Conservation (phyloP, 2,797 vertebrate species). For the Taenioides sp. region DNA sequence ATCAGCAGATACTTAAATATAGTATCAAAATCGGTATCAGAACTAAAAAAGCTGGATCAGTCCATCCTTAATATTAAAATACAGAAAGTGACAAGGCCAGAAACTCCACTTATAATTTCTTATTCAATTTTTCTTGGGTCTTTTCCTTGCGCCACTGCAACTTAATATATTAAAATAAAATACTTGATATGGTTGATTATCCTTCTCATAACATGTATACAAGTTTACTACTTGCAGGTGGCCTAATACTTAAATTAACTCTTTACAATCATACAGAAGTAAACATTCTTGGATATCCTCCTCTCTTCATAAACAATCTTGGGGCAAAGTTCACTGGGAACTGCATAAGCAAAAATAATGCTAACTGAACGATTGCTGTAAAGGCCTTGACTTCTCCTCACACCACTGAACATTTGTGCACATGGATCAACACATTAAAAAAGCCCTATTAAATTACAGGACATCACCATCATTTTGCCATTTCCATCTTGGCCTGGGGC, state of each 20-base stretch:
- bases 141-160: too few relatives aligned
- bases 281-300: background rate
- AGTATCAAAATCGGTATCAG: too few relatives aligned
- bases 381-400: conserved; percentile 14
- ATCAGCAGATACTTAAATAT: too few relatives aligned
- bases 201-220: background rate
- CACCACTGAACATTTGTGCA: conserved; percentile 35
- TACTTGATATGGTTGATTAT: background rate
- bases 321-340: background rate
- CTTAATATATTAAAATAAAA: background rate
- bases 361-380: background rate
- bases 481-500: conserved; percentile 30
- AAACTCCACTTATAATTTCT: background rate
- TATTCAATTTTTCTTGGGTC: background rate
- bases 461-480: conserved; percentile 19
- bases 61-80: too few relatives aligned
- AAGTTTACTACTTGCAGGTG: background rate
- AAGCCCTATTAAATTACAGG: conserved; percentile 31
- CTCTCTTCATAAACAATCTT: background rate
- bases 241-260: background rate
- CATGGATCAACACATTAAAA: conserved; percentile 41
- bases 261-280: background rate
- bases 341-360: background rate
- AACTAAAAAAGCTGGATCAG: too few relatives aligned
- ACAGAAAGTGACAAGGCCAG: background rate